These are phyloP conservation scores for Lypha dubia DNA, from an alignment of 2,888 invertebrate species.

Conservation along the genomic window DNA sequence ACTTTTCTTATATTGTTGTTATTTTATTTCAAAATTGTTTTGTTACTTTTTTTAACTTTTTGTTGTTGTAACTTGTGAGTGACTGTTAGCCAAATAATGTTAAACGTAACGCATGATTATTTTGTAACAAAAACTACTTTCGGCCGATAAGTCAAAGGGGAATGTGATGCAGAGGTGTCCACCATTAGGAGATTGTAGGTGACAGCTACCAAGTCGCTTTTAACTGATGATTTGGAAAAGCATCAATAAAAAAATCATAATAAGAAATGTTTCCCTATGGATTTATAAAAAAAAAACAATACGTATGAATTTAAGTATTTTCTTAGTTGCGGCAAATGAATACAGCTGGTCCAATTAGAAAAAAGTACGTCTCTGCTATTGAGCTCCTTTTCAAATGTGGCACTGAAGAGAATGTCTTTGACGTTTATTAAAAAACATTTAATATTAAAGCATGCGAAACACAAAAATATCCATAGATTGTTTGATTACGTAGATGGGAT, in stretches of 20 bases:
- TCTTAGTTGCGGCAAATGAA: no score
- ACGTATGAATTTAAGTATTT: no score
- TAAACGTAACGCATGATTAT: constrained; percentile 46
- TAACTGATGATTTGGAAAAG: no score
- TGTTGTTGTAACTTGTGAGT: constrained; percentile 37
- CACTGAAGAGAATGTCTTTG: constrained; percentile 34
- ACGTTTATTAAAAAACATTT: constrained; percentile 66
- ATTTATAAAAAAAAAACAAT: no score
- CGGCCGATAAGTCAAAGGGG: neutral
- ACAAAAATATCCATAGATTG: neutral
- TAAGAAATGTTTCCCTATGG: no score
- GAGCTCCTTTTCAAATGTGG: constrained; percentile 7
- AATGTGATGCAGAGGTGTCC: neutral
- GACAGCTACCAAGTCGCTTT: no score
- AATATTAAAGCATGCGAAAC: constrained; percentile 11
- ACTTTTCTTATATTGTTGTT: constrained; percentile 16
- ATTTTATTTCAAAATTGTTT: neutral
- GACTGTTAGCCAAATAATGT: constrained; percentile 60
- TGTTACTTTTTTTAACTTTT: neutral
- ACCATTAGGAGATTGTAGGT: no score
- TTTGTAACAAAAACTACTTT: neutral
- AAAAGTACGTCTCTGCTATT: constrained; percentile 1
- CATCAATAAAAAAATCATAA: no score
- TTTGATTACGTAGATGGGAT: constrained; percentile 1
- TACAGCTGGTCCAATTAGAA: no score